phyloP scores from a whole-genome alignment of 1,140 invertebrate genomes.

The Arctopsyche grandis region DNA sequence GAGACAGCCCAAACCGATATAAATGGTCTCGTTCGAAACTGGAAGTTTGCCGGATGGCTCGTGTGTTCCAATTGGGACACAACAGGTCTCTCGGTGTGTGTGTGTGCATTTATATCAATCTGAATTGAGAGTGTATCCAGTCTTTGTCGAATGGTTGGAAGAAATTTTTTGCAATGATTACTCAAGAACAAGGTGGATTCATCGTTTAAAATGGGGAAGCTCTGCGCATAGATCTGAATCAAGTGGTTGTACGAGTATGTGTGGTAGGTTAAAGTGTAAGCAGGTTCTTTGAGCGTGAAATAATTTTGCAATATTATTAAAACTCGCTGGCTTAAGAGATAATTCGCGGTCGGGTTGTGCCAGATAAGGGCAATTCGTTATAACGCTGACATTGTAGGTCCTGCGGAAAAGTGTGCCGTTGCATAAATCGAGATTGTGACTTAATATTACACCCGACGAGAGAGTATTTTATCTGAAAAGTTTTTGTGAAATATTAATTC shows the following conservation, averaged over 20 bases:
- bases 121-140: not conserved
- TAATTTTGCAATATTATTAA: conserved; percentile 9
- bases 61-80: not conserved
- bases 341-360: conserved; percentile 25
- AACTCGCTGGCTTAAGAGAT: conserved; percentile 16
- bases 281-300: not conserved
- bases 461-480: not conserved
- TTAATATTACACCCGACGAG: not conserved
- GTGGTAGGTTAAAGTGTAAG: too few species aligned
- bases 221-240: not conserved
- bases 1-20: conserved; percentile 53
- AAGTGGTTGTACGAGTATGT: not conserved
- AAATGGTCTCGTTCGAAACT: conserved; percentile 48
- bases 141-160: not conserved
- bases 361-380: conserved; percentile 31
- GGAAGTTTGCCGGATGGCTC: not conserved
- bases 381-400: conserved; percentile 12
- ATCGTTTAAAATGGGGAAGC: not conserved
- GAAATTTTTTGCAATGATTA: not conserved
- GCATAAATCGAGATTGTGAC: conserved; percentile 27
- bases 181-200: too few species aligned
- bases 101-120: conserved; percentile 14
- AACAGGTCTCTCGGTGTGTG: not conserved
- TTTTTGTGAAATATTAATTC: not conserved
- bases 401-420: conserved; percentile 16